phyloP scores from a whole-genome alignment of 2,888 invertebrate species.

The Caenorhabditis afra region DNA sequence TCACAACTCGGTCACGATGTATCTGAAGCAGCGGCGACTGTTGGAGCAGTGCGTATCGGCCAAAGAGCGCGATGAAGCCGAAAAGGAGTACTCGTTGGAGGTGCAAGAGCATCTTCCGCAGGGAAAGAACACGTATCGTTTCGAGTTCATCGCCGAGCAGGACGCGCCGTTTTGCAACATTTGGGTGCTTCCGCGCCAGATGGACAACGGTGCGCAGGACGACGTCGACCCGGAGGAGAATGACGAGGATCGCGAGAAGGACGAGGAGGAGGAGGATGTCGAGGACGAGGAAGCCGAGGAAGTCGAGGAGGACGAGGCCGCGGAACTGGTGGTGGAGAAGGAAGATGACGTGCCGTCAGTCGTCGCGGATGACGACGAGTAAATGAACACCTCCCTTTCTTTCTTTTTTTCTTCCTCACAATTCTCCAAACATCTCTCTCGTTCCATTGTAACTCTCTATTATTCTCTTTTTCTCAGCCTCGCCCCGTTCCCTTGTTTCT shows the following conservation, averaged over 20 bases:
- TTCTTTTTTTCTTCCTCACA: too few species aligned
- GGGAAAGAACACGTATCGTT: conserved; percentile 94
- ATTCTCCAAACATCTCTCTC: too few species aligned
- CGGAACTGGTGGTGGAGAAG: too few species aligned
- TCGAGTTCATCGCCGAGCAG: conserved; percentile 86
- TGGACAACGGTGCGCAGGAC: conserved; percentile 9
- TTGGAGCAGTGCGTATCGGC: conserved; percentile 69
- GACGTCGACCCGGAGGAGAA: conserved; percentile 13
- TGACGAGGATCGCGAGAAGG: conserved; percentile 24
- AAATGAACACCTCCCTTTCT: too few species aligned
- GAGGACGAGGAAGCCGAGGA: too few species aligned
- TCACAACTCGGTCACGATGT: conserved; percentile 88
- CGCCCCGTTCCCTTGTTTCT: too few species aligned
- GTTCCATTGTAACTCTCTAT: too few species aligned
- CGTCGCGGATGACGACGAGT: too few species aligned
- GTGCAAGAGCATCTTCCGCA: conserved; percentile 87
- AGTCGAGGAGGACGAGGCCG: too few species aligned
- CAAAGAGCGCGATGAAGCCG: conserved; percentile 79
- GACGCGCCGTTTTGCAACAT: conserved; percentile 91
- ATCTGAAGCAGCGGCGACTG: conserved; percentile 84
- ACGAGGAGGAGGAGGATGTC: not conserved
- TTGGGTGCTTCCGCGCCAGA: conserved; percentile 86
- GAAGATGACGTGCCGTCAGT: too few species aligned
- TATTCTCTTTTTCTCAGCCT: too few species aligned
- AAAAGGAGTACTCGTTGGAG: conserved; percentile 88